phyloP scores from a whole-genome alignment of 2,888 invertebrate species.

The Yponomeuta sedellus region DNA sequence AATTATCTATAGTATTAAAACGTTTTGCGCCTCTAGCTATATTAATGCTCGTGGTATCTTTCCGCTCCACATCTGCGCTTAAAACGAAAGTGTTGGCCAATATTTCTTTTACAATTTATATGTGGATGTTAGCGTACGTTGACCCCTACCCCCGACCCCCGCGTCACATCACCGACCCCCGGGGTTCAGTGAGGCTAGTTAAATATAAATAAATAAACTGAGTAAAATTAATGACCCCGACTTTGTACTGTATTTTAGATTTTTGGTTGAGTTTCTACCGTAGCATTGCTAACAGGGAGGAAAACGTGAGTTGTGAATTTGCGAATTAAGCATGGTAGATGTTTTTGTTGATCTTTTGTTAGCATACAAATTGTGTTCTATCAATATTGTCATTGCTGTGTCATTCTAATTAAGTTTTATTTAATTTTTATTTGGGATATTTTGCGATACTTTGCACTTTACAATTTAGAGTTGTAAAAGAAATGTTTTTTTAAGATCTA shows the following conservation, averaged over 20 bases:
- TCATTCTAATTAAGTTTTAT: not conserved
- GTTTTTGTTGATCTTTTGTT: constrained; percentile 16
- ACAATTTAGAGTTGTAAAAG: too few species aligned
- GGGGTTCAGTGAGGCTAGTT: constrained; percentile 52
- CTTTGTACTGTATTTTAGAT: constrained; percentile 23
- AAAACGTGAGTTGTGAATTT: constrained; percentile 23
- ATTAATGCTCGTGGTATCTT: too few species aligned
- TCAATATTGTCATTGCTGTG: not conserved
- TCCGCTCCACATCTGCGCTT: too few species aligned
- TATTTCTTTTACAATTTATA: constrained; percentile 65
- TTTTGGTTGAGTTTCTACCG: constrained; percentile 15
- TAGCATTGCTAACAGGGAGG: constrained; percentile 19
- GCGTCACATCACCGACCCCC: constrained; percentile 57
- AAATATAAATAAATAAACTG: constrained; percentile 60
- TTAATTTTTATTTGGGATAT: too few species aligned
- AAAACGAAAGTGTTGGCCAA: constrained; percentile 33
- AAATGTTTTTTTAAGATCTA: too few species aligned
- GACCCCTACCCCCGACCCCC: constrained; percentile 26
- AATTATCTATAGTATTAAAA: too few species aligned
- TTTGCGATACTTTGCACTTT: too few species aligned
- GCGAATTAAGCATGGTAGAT: constrained; percentile 21
- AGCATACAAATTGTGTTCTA: too few species aligned
- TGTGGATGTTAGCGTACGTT: constrained; percentile 59
- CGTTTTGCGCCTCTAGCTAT: too few species aligned
- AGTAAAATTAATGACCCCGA: constrained; percentile 15